Base-by-base conservation (phyloP, 2,113 vertebrate species). In the Pipa parva region DNA sequence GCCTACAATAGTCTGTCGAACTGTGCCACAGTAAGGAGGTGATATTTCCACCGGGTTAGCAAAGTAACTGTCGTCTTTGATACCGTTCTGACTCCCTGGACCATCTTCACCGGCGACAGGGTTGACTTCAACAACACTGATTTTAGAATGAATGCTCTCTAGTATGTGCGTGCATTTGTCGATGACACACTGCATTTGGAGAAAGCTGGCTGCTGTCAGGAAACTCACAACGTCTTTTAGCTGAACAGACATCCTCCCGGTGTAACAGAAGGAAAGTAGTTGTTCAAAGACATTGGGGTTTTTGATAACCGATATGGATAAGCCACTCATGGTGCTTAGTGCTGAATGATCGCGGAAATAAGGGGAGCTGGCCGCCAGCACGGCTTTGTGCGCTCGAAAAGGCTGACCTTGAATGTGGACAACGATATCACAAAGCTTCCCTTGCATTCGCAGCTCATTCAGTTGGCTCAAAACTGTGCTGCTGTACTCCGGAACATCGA, bases 281-380 rank as follows among this genome's bases (percentile, higher is more conserved):
- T 95, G 95, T 75, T 98, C 96, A 62, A 99, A 99, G 76, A 99
- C 97, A 60, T 90, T 93, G 22, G 97, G 97, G 72, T 90, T 98
- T 80, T 98, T 98, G 81, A 99, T 98, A 76, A 99, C 97, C 0
- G 95, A 97, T 84, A 99, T 95, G 7, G 95, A 97, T 77, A 99
- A 89, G 84, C 95, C 97, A 77, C 96, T 99, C 96, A 99, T 98
- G 79, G 95, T 98, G 78, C 93, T 93, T 59, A 99, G 79, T 20
- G 95, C 89, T 1, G 97, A 97, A 90, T 99, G 97, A 85, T 99
- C 97, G 18, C 97, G 94, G 78, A 99, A 99, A 79, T 97, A 99
- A 0, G 96, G 97, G 49, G 95, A 99, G 70, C 97, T 99, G 72
- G 97, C 97, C 7, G 97, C 97, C 48, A 99, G 78, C 56, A 99